These are phyloP conservation scores for Danio albolineatus DNA, from an alignment of 2,797 vertebrate species.

Conservation along the genomic window DNA sequence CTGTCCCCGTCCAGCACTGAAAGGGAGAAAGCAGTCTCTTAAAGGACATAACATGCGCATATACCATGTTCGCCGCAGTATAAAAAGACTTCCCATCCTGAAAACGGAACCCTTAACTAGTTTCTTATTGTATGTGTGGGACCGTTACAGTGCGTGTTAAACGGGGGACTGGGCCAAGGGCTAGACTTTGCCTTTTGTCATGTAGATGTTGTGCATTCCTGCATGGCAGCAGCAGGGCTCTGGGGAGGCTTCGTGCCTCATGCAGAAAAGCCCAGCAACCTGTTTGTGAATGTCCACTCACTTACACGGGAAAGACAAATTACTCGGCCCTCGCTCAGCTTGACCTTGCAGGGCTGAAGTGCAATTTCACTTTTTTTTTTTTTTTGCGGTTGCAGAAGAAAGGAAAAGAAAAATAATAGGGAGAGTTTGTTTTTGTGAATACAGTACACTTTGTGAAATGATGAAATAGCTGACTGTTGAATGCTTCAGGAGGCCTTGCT, in stretches of 20 bases:
- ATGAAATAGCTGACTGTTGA: slow-evolving; percentile 57
- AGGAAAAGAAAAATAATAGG: slow-evolving; percentile 64
- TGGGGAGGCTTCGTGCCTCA: slow-evolving; percentile 57
- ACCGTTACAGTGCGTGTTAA: slow-evolving; percentile 53
- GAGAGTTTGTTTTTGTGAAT: slow-evolving; percentile 68
- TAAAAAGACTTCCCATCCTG: slow-evolving; percentile 44
- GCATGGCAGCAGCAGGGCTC: slow-evolving; percentile 78
- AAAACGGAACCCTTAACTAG: slow-evolving; percentile 49
- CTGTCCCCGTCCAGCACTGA: slow-evolving; percentile 77
- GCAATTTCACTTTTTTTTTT: slow-evolving; percentile 63
- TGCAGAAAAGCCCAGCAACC: slow-evolving; percentile 61
- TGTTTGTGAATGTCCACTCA: slow-evolving; percentile 63
- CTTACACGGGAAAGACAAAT: slow-evolving; percentile 67
- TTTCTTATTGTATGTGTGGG: slow-evolving; percentile 54
- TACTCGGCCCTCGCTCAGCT: slow-evolving; percentile 59
- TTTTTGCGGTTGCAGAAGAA: slow-evolving; percentile 54
- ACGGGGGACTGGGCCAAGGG: slow-evolving; percentile 46
- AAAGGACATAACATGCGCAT: slow-evolving; percentile 52
- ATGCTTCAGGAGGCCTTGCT: slow-evolving; percentile 51
- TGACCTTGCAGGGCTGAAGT: slow-evolving; percentile 67
- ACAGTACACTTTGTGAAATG: slow-evolving; percentile 58
- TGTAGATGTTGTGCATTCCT: slow-evolving; percentile 76
- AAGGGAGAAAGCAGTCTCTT: slow-evolving; percentile 25
- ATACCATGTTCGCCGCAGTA: slow-evolving; percentile 42
- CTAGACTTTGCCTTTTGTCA: slow-evolving; percentile 58